Conservation (phyloP, 2,888 invertebrate genomes). For the Himalopsyche kuldschensis region DNA sequence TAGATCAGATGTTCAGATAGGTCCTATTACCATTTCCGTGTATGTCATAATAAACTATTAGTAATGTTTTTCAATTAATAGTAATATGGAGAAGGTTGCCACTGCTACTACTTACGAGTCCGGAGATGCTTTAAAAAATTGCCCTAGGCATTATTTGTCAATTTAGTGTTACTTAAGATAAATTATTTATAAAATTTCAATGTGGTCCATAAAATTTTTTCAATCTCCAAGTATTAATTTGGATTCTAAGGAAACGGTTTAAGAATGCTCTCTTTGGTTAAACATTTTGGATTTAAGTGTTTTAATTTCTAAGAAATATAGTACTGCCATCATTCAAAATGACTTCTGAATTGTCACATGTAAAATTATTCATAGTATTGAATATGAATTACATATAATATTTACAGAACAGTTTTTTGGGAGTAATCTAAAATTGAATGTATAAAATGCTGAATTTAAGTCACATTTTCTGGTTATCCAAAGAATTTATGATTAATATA, state of each 20-base stretch:
- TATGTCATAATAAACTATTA: too few relatives aligned
- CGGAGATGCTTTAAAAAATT: background rate
- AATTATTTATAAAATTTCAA: background rate
- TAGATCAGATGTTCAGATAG: too few relatives aligned
- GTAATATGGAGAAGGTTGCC: too few relatives aligned
- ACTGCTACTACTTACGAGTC: background rate
- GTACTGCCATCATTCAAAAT: background rate
- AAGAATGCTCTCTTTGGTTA: background rate
- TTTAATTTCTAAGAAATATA: background rate
- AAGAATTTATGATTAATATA: background rate
- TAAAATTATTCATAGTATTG: background rate
- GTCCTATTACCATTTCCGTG: too few relatives aligned
- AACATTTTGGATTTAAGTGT: background rate
- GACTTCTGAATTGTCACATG: background rate
- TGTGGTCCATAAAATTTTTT: background rate
- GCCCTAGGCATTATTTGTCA: background rate
- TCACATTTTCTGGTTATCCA: background rate
- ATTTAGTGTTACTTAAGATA: background rate
- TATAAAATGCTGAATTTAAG: background rate
- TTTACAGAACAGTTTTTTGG: background rate
- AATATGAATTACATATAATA: background rate
- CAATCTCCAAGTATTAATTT: background rate
- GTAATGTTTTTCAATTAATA: too few relatives aligned
- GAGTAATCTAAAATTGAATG: background rate
- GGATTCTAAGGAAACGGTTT: background rate